Evolutionary conservation across 2,888 invertebrate species (phyloP), one percentile per base, ranked within the genome.

Genomic region (Frankliniella intonsa): DNA sequence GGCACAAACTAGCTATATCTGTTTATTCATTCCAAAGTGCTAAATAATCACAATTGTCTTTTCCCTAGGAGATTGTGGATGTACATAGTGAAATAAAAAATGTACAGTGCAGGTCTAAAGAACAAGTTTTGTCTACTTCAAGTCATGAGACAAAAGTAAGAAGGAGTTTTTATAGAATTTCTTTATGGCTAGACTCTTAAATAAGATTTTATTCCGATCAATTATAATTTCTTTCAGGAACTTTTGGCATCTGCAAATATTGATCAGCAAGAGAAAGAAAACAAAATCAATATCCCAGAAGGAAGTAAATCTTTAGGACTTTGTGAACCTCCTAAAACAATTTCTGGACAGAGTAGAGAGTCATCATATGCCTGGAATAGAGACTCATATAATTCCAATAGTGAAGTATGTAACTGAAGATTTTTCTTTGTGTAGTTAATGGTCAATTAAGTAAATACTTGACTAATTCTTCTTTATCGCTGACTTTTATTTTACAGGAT

Each of bases 311-410:
- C 11, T n/a, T 25, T 22, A 25, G 69, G 2, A 1, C 12, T 17
- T 62, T 19, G 62, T 14, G 0, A 62, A 25, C 12, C 69, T 76
- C 25, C 25, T 0, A 76, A 76, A 76, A 12, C 22, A 22, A 25
- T 8, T 10, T 10, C 69, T 8, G 25, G 25, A 1, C 69, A 76
- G 69, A 76, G 25, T 22, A 25, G 12, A 0, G 22, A 22, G 25
- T 8, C 69, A 76, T 12, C 69, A 25, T 76, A 76, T 25, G 12
- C 69, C 3, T 76, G 69, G 69, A 76, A 76, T 25, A 76, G 25
- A 76, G 69, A 76, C 25, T 76, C 69, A 8, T 76, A 22, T 25
- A 76, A 76, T 25, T 76, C 69, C 22, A 76, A 76, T 25, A 76
- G 69, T 76, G 69, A 76, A 25, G 69, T 76, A 22, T 22, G 69